Conservation (phyloP, 2,797 vertebrate genomes). For the Hylomyscus alleni region DNA sequence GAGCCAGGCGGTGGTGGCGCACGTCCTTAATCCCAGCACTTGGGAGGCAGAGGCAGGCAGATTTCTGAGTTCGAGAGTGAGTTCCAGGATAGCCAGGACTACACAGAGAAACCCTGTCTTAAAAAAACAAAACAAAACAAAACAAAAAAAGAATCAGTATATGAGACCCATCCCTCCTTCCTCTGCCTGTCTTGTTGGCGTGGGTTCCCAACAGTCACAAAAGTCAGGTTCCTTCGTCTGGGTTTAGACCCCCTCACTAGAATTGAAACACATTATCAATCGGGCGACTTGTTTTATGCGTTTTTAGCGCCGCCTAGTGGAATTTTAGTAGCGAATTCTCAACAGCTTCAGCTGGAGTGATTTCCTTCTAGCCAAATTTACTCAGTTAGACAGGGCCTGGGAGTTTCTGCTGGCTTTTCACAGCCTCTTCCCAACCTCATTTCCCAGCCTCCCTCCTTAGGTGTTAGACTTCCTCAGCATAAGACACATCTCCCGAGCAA, state of each 20-base stretch:
- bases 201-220: neutral
- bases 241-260: neutral
- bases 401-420: neutral
- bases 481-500: neutral
- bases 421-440: neutral
- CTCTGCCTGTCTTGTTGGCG: neutral
- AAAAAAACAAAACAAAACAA: too few species aligned
- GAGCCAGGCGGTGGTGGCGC: too few species aligned
- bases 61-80: too few species aligned
- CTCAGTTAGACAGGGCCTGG: neutral
- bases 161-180: neutral
- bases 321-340: neutral
- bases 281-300: slow-evolving; percentile 27
- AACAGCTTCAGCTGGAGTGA: neutral
- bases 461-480: neutral
- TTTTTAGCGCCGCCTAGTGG: slow-evolving; percentile 81
- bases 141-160: slow-evolving; percentile 45
- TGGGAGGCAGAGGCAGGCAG: too few species aligned
- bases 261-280: neutral
- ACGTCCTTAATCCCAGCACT: too few species aligned
- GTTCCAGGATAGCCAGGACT: too few species aligned
- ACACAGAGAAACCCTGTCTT: too few species aligned
- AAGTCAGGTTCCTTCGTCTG: slow-evolving; percentile 68
- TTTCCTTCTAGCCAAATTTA: neutral
- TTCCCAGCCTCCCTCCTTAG: neutral